Conservation (phyloP, 2,888 invertebrate species). For the Ennomos quercinarius region DNA sequence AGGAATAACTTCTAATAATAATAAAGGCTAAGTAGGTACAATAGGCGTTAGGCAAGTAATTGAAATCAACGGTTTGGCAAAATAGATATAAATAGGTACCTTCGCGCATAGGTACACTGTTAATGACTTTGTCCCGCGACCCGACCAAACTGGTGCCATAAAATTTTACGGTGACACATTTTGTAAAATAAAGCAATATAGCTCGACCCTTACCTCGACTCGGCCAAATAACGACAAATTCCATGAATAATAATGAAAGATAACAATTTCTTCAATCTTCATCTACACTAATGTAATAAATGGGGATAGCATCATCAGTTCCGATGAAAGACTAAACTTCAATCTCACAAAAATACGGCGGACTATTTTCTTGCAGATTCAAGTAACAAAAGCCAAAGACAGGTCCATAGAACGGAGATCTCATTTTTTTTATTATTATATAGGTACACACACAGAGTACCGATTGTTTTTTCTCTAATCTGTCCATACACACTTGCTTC, state of each 20-base stretch:
- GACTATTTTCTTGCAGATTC: no score
- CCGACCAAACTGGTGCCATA: slow-evolving; percentile 67
- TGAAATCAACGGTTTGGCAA: slow-evolving; percentile 67
- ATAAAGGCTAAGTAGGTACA: slow-evolving; percentile 53
- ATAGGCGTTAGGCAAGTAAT: slow-evolving; percentile 65
- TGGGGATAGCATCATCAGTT: neutral
- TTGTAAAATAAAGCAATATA: slow-evolving; percentile 72
- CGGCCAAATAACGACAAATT: slow-evolving; percentile 56
- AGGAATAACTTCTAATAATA: slow-evolving; percentile 52
- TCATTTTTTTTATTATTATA: no score
- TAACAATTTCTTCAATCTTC: slow-evolving; percentile 44
- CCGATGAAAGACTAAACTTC: no score
- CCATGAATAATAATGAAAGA: slow-evolving; percentile 51
- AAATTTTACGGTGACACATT: slow-evolving; percentile 77
- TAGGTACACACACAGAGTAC: no score
- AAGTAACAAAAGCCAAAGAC: no score
- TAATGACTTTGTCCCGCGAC: slow-evolving; percentile 61
- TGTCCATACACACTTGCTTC: no score
- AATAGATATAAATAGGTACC: slow-evolving; percentile 38
- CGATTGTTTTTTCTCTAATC: no score
- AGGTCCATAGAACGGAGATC: no score
- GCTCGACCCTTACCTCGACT: slow-evolving; percentile 49
- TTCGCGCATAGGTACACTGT: slow-evolving; percentile 58
- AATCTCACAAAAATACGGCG: no score
- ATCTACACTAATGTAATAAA: slow-evolving; percentile 33